Evolutionary conservation across 2,888 invertebrate genomes (phyloP).

Genomic region (Eilema caniola): DNA sequence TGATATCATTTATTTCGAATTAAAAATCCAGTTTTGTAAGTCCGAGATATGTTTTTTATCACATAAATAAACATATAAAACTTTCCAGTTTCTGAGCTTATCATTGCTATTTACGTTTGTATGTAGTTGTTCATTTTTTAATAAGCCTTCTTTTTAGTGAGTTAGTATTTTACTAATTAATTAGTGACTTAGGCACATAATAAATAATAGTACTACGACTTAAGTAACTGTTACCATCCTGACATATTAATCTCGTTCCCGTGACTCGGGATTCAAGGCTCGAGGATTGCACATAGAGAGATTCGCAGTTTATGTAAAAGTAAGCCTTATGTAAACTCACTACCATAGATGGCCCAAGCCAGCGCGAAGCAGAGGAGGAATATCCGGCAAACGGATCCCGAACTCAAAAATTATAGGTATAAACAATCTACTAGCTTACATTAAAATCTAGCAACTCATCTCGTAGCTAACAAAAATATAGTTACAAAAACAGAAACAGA

Average conservation of each 20-base stretch:
- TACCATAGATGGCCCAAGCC: no score
- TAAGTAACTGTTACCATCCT: neutral
- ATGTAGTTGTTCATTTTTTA: neutral
- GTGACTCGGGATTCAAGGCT: neutral
- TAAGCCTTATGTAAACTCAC: neutral
- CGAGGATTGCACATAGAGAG: neutral
- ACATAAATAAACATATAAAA: slow-evolving; percentile 6
- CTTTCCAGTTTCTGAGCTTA: slow-evolving; percentile 8
- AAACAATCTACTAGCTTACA: no score
- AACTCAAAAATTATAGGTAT: no score
- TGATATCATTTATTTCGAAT: slow-evolving; percentile 33
- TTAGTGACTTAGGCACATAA: neutral
- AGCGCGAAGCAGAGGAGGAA: no score
- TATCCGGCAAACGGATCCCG: no score
- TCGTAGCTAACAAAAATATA: neutral
- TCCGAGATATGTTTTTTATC: slow-evolving; percentile 10
- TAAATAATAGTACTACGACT: no score
- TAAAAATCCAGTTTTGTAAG: slow-evolving; percentile 34
- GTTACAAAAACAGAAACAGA: neutral
- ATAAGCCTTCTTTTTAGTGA: neutral
- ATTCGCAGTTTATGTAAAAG: neutral
- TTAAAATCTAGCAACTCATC: neutral
- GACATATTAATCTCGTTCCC: neutral
- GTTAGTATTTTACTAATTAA: neutral
- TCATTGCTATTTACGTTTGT: slow-evolving; percentile 7